These are phyloP conservation scores for Cygnus buccinator DNA, from an alignment of 2,113 vertebrate species.

Conservation along the genomic window DNA sequence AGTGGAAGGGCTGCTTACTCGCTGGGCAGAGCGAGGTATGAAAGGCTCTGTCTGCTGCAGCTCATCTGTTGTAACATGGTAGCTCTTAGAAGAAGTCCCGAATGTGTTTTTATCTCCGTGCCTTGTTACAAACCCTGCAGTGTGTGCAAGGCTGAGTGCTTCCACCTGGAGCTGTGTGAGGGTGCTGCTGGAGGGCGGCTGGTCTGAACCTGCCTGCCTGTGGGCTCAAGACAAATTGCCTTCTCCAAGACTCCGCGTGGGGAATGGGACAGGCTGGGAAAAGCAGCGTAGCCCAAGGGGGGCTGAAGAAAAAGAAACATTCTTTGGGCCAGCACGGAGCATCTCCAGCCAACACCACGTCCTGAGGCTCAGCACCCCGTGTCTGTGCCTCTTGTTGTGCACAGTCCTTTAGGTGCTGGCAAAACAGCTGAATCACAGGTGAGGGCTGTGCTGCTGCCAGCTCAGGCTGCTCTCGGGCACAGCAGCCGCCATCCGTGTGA, in stretches of 20 bases:
- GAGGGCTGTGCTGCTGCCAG: background rate
- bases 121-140: background rate
- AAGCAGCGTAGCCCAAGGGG: too few relatives aligned
- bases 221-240: background rate
- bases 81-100: background rate
- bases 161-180: background rate
- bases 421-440: slow-evolving; percentile 67
- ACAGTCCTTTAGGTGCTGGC: accelerated
- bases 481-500: background rate
- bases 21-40: background rate
- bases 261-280: too few relatives aligned
- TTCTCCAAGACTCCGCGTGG: too few relatives aligned
- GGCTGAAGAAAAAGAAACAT: too few relatives aligned
- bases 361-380: background rate
- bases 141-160: accelerated
- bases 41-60: background rate
- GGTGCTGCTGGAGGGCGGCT: background rate
- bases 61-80: background rate
- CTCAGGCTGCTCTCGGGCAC: background rate
- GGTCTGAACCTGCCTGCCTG: background rate
- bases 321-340: too few relatives aligned
- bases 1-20: background rate
- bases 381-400: accelerated
- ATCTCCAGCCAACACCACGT: background rate
- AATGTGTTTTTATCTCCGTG: accelerated